These are phyloP conservation scores for Acanthosepion pharaonis DNA, from an alignment of 2,888 invertebrate species.

Conservation along the genomic window DNA sequence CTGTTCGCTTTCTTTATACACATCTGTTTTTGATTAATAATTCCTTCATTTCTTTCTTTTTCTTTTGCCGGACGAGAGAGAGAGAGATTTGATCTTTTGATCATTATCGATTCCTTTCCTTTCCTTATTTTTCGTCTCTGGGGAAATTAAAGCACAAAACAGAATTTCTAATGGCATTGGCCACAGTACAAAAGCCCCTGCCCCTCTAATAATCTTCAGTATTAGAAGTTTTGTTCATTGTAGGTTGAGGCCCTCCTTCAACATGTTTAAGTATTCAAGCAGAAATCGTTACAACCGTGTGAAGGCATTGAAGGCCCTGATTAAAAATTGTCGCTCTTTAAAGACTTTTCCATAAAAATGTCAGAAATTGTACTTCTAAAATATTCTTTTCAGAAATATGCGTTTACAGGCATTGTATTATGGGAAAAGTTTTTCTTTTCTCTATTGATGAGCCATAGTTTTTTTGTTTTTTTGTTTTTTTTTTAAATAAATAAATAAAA, in stretches of 20 bases:
- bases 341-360: not conserved
- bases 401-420: not conserved
- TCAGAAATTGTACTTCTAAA: not conserved
- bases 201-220: not conserved
- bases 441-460: too few relatives aligned
- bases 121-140: not conserved
- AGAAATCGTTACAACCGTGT: not conserved
- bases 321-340: not conserved
- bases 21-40: conserved; percentile 21
- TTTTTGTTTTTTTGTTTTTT: too few relatives aligned
- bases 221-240: not conserved
- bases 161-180: too few relatives aligned
- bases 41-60: not conserved
- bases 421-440: not conserved
- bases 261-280: not conserved
- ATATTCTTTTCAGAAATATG: not conserved
- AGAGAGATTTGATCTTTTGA: conserved; percentile 4
- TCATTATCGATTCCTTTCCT: not conserved
- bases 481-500: too few relatives aligned
- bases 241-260: not conserved
- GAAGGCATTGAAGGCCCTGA: not conserved
- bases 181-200: not conserved
- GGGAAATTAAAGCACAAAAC: not conserved
- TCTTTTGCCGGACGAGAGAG: not conserved
- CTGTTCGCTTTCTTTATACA: not conserved